phyloP scores from a whole-genome alignment of 2,113 vertebrate species.

The Psittacus erithacus region DNA sequence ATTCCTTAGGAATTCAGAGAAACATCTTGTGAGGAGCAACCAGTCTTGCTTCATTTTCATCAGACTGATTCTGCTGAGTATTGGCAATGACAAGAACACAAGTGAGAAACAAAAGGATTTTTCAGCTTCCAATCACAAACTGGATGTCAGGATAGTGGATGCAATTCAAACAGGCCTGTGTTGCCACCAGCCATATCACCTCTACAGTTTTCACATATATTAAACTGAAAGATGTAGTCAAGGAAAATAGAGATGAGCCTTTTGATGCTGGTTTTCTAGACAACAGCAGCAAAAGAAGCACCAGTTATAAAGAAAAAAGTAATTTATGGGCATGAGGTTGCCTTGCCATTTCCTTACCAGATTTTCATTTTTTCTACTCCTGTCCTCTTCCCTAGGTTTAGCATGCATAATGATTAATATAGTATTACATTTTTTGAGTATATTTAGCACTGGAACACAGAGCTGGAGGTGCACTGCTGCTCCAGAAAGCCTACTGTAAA shows the following conservation, averaged over 20 bases:
- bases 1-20: not conserved
- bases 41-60: not conserved
- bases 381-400: not conserved
- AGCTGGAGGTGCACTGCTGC: not conserved
- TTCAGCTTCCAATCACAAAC: not conserved
- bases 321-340: accelerated
- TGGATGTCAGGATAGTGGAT: not conserved
- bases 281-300: not conserved
- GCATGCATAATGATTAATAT: not conserved
- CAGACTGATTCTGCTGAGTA: not conserved
- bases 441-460: not conserved
- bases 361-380: not conserved
- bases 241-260: not conserved
- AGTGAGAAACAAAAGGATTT: not conserved
- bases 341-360: not conserved
- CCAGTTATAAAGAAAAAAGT: not conserved
- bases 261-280: not conserved
- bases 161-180: not conserved
- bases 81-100: not conserved
- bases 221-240: not conserved
- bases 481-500: not conserved
- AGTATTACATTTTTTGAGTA: not conserved
- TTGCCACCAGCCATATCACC: not conserved
- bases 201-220: not conserved
- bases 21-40: not conserved